Conservation (phyloP, 2,888 invertebrate genomes). For the Teinopalpus imperialis region DNA sequence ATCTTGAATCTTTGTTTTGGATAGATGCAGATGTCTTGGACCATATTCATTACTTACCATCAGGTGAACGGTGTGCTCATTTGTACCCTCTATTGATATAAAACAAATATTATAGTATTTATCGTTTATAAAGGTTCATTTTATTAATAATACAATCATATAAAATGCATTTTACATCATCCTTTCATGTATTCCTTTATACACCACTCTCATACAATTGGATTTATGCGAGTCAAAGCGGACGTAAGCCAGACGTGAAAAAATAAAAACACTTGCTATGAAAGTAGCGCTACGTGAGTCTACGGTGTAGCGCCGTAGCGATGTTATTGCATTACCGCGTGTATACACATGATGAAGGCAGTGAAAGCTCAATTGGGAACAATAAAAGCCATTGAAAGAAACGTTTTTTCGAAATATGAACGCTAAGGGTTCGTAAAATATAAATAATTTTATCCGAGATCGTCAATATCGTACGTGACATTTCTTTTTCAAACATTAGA, state of each 20-base stretch:
- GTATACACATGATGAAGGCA: constrained; percentile 8
- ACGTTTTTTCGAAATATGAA: background rate
- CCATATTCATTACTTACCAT: too few species aligned
- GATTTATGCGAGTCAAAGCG: constrained; percentile 1
- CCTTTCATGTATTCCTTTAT: too few species aligned
- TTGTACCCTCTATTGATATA: too few species aligned
- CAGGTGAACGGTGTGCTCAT: too few species aligned
- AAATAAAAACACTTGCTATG: constrained; percentile 5
- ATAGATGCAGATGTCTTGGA: too few species aligned
- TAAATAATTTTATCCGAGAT: constrained; percentile 1
- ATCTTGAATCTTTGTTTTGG: too few species aligned
- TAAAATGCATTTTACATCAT: too few species aligned
- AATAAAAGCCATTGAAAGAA: constrained; percentile 13
- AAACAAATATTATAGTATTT: too few species aligned
- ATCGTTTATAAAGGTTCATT: too few species aligned
- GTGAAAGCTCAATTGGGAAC: constrained; percentile 14
- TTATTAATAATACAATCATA: too few species aligned
- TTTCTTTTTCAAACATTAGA: background rate
- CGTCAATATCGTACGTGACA: background rate
- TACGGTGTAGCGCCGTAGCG: constrained; percentile 20
- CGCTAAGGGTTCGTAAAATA: background rate
- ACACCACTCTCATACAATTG: too few species aligned
- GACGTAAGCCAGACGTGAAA: background rate
- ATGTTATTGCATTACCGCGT: constrained; percentile 5
- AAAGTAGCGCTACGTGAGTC: constrained; percentile 14